A percentile compares a stretch with the other conserved stretches of the same genome.
phyloP scores from a whole-genome alignment of 2,888 invertebrate species.

The Steinernema hermaphroditum region DNA sequence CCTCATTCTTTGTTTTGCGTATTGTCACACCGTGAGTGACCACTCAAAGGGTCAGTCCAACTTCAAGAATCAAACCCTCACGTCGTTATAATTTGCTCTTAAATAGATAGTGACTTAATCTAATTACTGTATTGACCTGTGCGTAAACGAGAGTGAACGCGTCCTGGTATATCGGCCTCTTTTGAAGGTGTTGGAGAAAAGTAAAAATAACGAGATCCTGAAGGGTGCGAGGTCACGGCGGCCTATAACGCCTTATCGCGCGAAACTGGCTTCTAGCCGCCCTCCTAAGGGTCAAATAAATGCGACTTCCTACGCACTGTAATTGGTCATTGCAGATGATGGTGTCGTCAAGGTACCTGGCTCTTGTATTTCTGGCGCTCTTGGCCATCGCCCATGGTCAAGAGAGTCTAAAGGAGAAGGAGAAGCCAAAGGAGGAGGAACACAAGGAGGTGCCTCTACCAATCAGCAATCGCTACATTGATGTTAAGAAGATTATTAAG shows the following conservation, averaged over 20 bases:
- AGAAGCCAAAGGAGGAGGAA: neutral
- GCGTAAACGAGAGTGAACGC: no score
- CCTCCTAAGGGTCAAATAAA: neutral
- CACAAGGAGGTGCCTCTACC: neutral
- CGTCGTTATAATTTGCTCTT: no score
- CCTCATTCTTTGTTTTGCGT: constrained; percentile 21
- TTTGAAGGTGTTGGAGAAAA: neutral
- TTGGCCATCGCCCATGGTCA: neutral
- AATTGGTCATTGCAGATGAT: neutral
- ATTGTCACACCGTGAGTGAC: neutral
- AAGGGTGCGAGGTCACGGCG: constrained; percentile 14
- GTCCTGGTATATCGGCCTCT: no score
- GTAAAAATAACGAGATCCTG: constrained; percentile 1
- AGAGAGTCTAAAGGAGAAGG: constrained; percentile 15
- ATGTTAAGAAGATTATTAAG: constrained; percentile 40
- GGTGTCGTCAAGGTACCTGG: neutral
- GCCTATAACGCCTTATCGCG: neutral
- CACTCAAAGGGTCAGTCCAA: neutral
- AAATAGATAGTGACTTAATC: no score
- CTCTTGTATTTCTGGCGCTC: neutral
- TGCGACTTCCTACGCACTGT: no score
- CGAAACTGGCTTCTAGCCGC: constrained; percentile 4
- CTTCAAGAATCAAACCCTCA: no score
- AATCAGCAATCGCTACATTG: constrained; percentile 18
- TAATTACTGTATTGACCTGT: no score